Evolutionary conservation across 2,888 invertebrate genomes (phyloP).

Genomic region (Biston betularia): DNA sequence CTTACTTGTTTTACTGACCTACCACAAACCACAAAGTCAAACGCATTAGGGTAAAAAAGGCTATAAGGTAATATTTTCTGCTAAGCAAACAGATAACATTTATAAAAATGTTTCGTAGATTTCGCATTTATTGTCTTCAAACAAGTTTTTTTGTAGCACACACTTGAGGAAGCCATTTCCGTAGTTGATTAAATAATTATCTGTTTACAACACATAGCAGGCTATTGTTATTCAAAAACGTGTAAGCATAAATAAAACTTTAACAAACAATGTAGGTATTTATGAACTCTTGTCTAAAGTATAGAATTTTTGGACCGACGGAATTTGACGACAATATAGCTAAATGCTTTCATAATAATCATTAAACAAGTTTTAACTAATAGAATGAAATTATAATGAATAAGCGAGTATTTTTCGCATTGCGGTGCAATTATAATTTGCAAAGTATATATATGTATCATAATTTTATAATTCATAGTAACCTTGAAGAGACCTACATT

Average conservation of each 20-base stretch:
- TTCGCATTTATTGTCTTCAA: not conserved
- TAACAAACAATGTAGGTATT: not conserved
- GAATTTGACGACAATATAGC: too few species aligned
- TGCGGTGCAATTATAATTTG: not conserved
- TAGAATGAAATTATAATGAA: not conserved
- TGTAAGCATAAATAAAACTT: not conserved
- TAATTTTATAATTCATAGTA: not conserved
- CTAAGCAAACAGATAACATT: not conserved
- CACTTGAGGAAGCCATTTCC: not conserved
- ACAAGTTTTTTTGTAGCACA: not conserved
- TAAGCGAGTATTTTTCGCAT: not conserved
- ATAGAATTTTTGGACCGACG: not conserved
- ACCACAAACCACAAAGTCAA: not conserved
- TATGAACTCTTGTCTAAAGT: not conserved
- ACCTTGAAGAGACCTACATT: slow-evolving; percentile 24
- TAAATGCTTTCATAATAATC: not conserved
- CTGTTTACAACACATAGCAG: not conserved
- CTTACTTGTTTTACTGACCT: slow-evolving; percentile 3
- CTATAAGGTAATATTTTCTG: not conserved
- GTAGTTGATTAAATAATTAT: not conserved
- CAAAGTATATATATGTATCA: not conserved
- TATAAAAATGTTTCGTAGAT: not conserved
- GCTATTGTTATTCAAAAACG: not conserved
- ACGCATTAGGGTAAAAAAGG: not conserved
- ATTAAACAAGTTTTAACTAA: too few species aligned